phyloP scores from a whole-genome alignment of 1,140 invertebrate species.

The Lordiphosa clarofinis region DNA sequence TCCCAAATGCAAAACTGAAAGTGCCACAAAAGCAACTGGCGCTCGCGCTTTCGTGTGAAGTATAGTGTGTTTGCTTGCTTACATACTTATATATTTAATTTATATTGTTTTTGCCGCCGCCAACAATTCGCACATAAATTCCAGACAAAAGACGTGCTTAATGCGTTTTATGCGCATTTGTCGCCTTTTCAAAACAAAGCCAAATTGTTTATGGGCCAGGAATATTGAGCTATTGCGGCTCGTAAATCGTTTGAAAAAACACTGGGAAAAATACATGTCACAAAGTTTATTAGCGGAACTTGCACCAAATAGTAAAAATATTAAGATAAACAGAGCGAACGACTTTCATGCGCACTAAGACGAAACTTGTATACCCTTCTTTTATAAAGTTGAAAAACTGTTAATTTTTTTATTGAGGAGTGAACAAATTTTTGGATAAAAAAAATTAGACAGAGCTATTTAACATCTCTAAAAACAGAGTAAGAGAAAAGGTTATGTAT shows the following conservation, averaged over 20 bases:
- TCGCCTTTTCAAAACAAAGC: constrained; percentile 45
- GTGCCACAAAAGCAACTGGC: constrained; percentile 25
- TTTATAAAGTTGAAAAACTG: no score
- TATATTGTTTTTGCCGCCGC: constrained; percentile 8
- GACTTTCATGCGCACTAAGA: no score
- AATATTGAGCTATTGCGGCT: constrained; percentile 60
- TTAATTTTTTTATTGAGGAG: no score
- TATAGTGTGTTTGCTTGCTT: background rate
- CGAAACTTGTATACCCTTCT: no score
- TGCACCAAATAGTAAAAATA: constrained; percentile 13
- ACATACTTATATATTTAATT: constrained; percentile 5
- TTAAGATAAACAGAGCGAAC: constrained; percentile 12
- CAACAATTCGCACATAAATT: constrained; percentile 64
- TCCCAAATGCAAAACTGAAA: constrained; percentile 19
- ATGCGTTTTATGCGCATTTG: constrained; percentile 50
- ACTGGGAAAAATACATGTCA: background rate
- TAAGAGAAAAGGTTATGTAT: no score
- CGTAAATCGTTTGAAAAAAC: constrained; percentile 36
- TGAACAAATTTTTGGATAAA: no score
- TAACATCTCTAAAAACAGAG: no score
- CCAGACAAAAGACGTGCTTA: constrained; percentile 56
- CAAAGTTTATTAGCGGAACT: background rate
- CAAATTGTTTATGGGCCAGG: constrained; percentile 49
- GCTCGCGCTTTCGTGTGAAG: constrained; percentile 3
- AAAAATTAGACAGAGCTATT: no score